These are phyloP conservation scores for Zosterops hypoxanthus DNA, from an alignment of 2,113 vertebrate genomes.

Conservation along the genomic window DNA sequence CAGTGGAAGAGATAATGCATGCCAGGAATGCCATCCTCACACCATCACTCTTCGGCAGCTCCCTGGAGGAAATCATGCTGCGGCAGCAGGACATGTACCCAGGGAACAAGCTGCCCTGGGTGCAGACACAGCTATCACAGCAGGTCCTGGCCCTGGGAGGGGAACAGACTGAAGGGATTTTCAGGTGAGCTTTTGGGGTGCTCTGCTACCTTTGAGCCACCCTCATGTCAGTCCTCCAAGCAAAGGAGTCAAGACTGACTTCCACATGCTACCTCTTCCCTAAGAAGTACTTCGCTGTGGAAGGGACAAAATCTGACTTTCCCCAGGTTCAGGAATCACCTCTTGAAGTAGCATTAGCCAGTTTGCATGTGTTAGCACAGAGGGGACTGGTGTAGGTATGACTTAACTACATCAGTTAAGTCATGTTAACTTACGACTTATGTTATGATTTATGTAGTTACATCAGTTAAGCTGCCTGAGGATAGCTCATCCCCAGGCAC, in stretches of 20 bases:
- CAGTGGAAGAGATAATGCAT: slow-evolving; percentile 85
- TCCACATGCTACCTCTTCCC: not conserved
- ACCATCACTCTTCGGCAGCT: slow-evolving; percentile 87
- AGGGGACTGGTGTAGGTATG: not conserved
- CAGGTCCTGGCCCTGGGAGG: slow-evolving; percentile 87
- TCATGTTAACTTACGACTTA: not conserved
- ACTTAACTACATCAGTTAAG: not conserved
- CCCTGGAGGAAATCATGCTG: slow-evolving; percentile 89
- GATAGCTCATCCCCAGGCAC: not conserved
- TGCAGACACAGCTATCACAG: slow-evolving; percentile 89
- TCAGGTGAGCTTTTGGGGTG: slow-evolving; percentile 77
- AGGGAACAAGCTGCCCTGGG: slow-evolving; percentile 86
- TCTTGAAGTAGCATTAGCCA: not conserved
- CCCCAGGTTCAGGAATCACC: not conserved
- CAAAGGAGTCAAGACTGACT: not conserved
- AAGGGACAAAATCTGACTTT: not conserved
- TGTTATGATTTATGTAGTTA: not conserved
- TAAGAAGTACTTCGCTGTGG: not conserved
- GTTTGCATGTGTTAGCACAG: not conserved
- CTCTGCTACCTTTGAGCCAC: not conserved
- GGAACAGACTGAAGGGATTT: slow-evolving; percentile 89
- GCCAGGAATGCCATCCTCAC: slow-evolving; percentile 86
- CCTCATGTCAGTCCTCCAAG: not conserved
- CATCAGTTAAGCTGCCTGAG: not conserved
- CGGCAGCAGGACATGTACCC: slow-evolving; percentile 85